Conservation (phyloP, 1,140 invertebrate genomes). For the Gyrodactylus bullatarudis region DNA sequence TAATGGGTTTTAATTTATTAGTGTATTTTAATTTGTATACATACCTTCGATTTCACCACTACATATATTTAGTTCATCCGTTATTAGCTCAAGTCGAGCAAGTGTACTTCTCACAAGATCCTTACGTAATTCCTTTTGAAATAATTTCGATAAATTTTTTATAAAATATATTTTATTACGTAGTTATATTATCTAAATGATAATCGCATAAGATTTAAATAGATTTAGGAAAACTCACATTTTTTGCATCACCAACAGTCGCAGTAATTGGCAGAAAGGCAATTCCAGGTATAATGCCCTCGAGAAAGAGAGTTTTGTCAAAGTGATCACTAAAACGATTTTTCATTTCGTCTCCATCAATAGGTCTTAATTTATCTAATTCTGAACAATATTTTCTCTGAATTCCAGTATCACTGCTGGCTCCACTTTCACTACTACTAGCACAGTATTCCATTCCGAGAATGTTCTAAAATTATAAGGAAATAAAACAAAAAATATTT, state of each 20-base stretch:
- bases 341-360: background rate
- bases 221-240: background rate
- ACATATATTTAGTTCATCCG: background rate
- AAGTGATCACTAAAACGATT: background rate
- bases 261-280: background rate
- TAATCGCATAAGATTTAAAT: background rate
- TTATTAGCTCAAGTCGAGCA: background rate
- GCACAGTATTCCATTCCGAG: background rate
- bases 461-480: background rate
- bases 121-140: background rate
- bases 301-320: background rate
- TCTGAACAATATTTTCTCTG: background rate
- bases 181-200: background rate
- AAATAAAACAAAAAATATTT: background rate
- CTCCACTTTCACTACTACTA: background rate
- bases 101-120: background rate
- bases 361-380: background rate
- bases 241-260: background rate
- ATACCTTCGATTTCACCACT: slow-evolving; percentile 4
- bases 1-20: background rate
- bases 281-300: background rate
- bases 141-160: background rate
- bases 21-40: background rate
- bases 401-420: background rate
- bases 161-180: background rate